Base-by-base conservation (phyloP, 2,888 invertebrate species). In the Callyntrura sp. region DNA sequence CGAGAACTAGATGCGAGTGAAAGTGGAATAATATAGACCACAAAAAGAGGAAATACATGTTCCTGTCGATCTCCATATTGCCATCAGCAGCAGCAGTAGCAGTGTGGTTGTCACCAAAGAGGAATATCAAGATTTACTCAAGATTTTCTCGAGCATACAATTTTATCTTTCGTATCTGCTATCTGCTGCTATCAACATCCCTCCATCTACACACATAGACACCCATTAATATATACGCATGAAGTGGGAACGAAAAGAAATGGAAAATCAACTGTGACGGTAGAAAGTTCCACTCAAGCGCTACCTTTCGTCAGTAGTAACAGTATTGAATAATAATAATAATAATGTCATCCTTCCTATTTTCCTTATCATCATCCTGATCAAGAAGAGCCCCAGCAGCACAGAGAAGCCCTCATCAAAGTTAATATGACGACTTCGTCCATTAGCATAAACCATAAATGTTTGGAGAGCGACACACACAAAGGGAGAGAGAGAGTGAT, bases 1-100 rank as follows among this genome's bases (percentile, higher is more conserved):
- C 51, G 76, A 25, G n/a, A 12, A 45, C 12, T 14, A 20, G 45
- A n/a, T 51, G 51, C 14, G 9, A 35, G 45, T 20, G 45, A 76
- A 76, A 51, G 76, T 76, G 76, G 76, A 25, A 76, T 76, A 25
- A 48, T 51, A 76, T 51, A 20, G 51, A 51, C 51, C 76, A 76
- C 51, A 76, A 51, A 76, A 82, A 82, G 82, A 65, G 82, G 82
- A 82, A 82, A 82, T 65, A 45, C 82, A 45, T 82, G 82, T 82
- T 82, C 82, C 82, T 82, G 82, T 82, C 82, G 82, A 82, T 82
- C 62, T 82, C 82, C 79, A 79, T 79, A 76, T n/a, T 73, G 17
- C 45, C 51, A 25, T 48, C 51, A 25, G 14, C 48, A 51, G 23
- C 48, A 70, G 9, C 65, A 68, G 17, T 2, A 62, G 20, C 60